A percentile compares a stretch with the other conserved stretches of the same genome.
Conservation (phyloP, 2,888 invertebrate genomes). For the Macaria liturata region DNA sequence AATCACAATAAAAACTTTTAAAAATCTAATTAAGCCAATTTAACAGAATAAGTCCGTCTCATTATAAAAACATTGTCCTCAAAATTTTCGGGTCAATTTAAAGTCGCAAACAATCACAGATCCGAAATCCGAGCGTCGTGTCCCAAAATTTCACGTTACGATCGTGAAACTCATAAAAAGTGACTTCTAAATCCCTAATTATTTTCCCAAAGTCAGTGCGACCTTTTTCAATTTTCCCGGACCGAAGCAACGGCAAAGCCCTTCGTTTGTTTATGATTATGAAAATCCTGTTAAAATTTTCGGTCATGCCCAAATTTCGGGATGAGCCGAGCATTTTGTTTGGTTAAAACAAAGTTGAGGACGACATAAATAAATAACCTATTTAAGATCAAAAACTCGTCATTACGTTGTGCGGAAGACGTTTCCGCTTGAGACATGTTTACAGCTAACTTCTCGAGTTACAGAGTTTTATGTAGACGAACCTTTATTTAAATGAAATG, state of each 20-base stretch:
- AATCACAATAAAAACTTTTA: no score
- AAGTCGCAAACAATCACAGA: background rate
- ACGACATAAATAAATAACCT: constrained; percentile 1
- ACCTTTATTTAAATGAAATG: no score
- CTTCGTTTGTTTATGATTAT: constrained; percentile 44
- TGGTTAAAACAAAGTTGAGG: constrained; percentile 9
- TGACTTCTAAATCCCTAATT: constrained; percentile 38
- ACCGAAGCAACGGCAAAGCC: constrained; percentile 29
- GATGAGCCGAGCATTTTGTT: constrained; percentile 16
- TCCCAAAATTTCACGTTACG: constrained; percentile 24
- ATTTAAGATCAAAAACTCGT: background rate
- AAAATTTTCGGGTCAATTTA: no score
- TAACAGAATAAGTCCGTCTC: no score
- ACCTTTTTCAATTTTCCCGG: constrained; percentile 46
- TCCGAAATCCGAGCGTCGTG: constrained; percentile 2
- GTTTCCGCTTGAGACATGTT: no score
- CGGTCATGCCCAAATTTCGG: constrained; percentile 18
- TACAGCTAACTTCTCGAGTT: no score
- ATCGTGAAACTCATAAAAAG: constrained; percentile 26
- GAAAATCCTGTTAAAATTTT: constrained; percentile 39
- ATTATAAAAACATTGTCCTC: no score
- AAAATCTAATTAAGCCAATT: no score
- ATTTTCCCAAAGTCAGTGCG: constrained; percentile 38
- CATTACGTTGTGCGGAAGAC: no score
- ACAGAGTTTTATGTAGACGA: no score